Evolutionary conservation across 2,113 vertebrate genomes (phyloP).

Genomic region (Cephalopterus ornatus): DNA sequence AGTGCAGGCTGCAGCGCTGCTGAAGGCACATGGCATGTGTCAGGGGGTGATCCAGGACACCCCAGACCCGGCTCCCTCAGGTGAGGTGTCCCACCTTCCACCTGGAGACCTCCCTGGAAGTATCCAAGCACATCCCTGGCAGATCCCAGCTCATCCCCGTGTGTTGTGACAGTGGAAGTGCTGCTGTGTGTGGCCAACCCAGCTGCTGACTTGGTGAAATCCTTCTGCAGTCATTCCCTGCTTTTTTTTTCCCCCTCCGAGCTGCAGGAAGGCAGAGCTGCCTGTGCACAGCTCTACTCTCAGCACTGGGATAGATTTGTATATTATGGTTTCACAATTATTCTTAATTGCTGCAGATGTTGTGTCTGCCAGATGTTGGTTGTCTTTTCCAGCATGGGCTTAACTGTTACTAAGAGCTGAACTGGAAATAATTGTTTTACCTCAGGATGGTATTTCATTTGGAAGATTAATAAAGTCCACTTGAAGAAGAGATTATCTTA

Average conservation of each 20-base stretch:
- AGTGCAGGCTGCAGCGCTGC: rapidly evolving
- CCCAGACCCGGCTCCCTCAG: too few relatives aligned
- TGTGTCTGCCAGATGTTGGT: conserved; percentile 25
- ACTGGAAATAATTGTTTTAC: conserved; percentile 68
- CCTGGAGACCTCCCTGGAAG: neutral
- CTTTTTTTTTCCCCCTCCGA: neutral
- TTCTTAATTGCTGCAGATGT: conserved; percentile 22
- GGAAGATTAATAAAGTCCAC: conserved; percentile 67
- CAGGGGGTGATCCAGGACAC: rapidly evolving
- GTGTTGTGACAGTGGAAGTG: neutral
- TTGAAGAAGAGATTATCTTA: conserved; percentile 55
- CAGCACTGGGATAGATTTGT: neutral
- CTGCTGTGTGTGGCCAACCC: neutral
- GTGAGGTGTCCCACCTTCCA: neutral
- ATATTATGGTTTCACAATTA: neutral
- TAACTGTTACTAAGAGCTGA: neutral
- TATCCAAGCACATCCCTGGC: neutral
- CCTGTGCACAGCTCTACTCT: neutral
- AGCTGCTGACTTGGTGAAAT: neutral
- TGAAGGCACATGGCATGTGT: rapidly evolving
- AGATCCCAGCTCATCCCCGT: neutral
- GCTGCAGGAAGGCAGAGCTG: neutral
- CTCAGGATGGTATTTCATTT: conserved; percentile 47
- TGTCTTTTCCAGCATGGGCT: neutral
- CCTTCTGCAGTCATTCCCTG: neutral